These are phyloP conservation scores for Goniozus legneri DNA, from an alignment of 1,140 invertebrate genomes.

Conservation along the genomic window DNA sequence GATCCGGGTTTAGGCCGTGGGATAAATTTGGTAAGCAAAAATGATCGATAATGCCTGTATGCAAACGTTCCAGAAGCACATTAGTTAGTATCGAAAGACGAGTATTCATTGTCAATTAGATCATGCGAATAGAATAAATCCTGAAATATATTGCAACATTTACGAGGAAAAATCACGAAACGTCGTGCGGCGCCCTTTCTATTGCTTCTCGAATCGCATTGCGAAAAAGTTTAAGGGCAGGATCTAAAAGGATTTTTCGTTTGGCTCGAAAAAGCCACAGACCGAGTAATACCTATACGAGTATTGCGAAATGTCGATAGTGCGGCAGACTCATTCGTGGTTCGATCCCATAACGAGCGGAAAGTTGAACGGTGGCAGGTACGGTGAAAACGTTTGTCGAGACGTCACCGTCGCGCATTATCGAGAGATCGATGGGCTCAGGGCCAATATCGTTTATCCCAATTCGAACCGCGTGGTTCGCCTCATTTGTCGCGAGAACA, in stretches of 20 bases:
- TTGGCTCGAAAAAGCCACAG: neutral
- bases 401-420: conserved; percentile 39
- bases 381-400: conserved; percentile 34
- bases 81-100: too few relatives aligned
- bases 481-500: too few relatives aligned
- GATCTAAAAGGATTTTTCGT: neutral
- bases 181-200: too few relatives aligned
- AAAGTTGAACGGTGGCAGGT: conserved; percentile 44
- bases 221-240: neutral
- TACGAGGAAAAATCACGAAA: too few relatives aligned
- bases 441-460: conserved; percentile 23
- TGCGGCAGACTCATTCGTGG: conserved; percentile 24
- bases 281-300: conserved; percentile 12
- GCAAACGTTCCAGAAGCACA: too few relatives aligned
- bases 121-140: too few relatives aligned
- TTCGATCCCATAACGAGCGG: conserved; percentile 38
- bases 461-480: too few relatives aligned
- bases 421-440: conserved; percentile 36
- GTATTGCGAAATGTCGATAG: conserved; percentile 21
- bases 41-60: too few relatives aligned
- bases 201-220: too few relatives aligned
- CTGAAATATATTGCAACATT: too few relatives aligned
- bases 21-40: conserved; percentile 40
- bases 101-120: too few relatives aligned
- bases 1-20: conserved; percentile 28